Evolutionary conservation across 2,888 invertebrate species (phyloP).

Genomic region (Calameuta filiformis): DNA sequence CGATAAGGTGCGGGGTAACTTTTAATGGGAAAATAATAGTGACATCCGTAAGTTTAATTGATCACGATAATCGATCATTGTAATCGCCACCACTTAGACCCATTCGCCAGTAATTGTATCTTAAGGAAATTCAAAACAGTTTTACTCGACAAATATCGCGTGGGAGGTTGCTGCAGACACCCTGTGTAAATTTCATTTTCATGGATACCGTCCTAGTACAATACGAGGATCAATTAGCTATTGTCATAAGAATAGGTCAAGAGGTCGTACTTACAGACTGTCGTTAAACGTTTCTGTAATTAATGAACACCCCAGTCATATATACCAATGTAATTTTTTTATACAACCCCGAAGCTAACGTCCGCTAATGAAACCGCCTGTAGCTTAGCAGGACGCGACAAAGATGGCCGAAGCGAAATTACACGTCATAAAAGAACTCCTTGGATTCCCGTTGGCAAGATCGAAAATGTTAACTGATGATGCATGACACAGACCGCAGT

Average conservation of each 20-base stretch:
- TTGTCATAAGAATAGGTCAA: not conserved
- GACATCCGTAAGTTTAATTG: conserved; percentile 19
- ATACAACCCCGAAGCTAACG: not conserved
- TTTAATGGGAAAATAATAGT: conserved; percentile 15
- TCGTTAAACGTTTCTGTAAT: not conserved
- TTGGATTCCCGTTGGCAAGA: not conserved
- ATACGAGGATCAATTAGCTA: not conserved
- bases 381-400: not conserved
- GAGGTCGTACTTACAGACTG: not conserved
- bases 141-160: not conserved
- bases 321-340: not conserved
- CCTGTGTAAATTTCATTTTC: not conserved
- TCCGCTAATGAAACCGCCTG: not conserved
- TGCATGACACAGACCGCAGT: conserved; percentile 65
- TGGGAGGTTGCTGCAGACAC: not conserved
- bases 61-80: not conserved
- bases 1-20: not conserved
- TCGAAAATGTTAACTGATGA: conserved; percentile 48
- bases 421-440: not conserved
- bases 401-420: not conserved
- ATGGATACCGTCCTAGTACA: not conserved
- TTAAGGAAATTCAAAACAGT: not conserved
- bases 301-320: not conserved
- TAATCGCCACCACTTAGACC: conserved; percentile 1
- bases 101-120: not conserved